Evolutionary conservation across 2,797 vertebrate genomes (phyloP), one percentile per base, ranked within the genome.

Genomic region (Coluber constrictor): DNA sequence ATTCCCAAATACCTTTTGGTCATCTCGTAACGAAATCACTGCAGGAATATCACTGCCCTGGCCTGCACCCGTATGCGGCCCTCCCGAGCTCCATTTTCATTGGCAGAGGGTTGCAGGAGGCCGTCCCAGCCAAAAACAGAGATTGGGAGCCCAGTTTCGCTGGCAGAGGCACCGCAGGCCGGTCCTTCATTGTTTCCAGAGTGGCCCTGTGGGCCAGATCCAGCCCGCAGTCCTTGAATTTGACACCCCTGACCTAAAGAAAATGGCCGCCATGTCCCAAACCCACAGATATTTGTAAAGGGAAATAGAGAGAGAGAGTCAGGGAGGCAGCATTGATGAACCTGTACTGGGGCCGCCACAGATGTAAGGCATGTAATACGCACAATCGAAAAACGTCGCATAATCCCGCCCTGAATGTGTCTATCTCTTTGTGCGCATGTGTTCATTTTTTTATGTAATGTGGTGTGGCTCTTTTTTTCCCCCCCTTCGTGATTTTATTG

Each of bases 381-480:
- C 37, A 12, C 37, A 5, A 47, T 83, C 20, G 9, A 47, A 83
- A 83, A 47, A 43, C 12, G 10, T 25, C 12, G 43, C 43, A 47
- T 83, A 25, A 43, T 59, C 20, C 4, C 2, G 12, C 9, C 9
- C 18, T 60, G 55, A 47, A 8, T 60, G 10, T 9, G 57, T 70
- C 11, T 63, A 51, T 1, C 5, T 5, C 7, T 10, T 1, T 8
- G n/a, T 9, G 3, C 8, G 16, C 5, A 3, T 54, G 59, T 97
- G 96, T 97, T 97, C 95, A 95, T 96, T 97, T 97, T 96, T 97
- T 97, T 96, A 97, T 97, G 43, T 37, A 23, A 23, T 54, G 56
- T 97, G 95, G 94, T 94, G 59, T 1, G 94, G 12, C 2, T 97
- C 96, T 96, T 93, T 93, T 97, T 47, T 47, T 47, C 37, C 37